These are phyloP conservation scores for Chloropsis cyanopogon DNA, from an alignment of 2,113 vertebrate species.

Conservation along the genomic window DNA sequence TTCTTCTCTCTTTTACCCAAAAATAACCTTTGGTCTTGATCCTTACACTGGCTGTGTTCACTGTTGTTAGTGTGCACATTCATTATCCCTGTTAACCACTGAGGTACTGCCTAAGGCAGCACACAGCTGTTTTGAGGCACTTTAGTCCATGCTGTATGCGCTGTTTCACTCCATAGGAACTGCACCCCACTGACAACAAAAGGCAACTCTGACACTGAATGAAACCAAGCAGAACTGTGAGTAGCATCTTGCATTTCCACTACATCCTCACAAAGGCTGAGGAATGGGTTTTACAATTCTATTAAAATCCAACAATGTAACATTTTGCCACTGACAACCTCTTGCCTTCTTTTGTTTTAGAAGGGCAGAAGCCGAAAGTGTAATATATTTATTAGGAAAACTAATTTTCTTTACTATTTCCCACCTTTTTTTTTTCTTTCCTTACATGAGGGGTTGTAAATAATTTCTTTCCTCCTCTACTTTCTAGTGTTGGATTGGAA, in stretches of 20 bases:
- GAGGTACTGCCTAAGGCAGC: slow-evolving; percentile 7
- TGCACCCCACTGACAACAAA: not conserved
- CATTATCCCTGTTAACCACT: slow-evolving; percentile 16
- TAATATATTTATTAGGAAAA: not conserved
- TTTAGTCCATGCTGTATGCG: not conserved
- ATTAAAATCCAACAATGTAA: slow-evolving; percentile 2
- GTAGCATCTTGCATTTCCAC: not conserved
- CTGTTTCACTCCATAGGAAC: not conserved
- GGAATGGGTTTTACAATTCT: not conserved
- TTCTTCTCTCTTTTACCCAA: not conserved
- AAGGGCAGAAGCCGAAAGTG: not conserved
- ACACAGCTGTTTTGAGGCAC: slow-evolving; percentile 1
- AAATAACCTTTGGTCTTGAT: not conserved
- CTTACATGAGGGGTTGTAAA: not conserved
- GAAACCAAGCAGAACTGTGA: slow-evolving; percentile 21
- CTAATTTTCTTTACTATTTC: not conserved
- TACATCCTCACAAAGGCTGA: not conserved
- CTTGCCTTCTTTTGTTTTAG: slow-evolving; percentile 1
- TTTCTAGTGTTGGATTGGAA: not conserved
- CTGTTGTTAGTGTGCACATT: not conserved
- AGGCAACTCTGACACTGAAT: not conserved
- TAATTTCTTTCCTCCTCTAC: not conserved
- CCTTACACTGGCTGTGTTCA: not conserved
- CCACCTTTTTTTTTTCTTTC: not conserved
- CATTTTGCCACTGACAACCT: not conserved